Base-by-base conservation (phyloP, 2,797 vertebrate species). In the Tenualosa thibaudeaui region DNA sequence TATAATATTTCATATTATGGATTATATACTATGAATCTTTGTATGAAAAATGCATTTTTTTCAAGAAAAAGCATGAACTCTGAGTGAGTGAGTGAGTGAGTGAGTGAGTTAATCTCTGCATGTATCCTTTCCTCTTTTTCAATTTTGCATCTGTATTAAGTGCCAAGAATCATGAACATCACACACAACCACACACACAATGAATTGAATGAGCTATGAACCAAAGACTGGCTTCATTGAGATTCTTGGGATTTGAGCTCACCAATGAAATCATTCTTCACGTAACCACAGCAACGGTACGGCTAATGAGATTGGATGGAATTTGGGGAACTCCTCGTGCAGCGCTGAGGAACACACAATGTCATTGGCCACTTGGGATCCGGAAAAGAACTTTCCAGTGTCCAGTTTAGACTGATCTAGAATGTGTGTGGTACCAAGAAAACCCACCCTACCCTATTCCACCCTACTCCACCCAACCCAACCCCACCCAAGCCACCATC, bases 171-270 rank as follows among this genome's bases (percentile, higher is more conserved):
- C 37, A 17, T 19, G 62, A 37, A 75, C 68, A 75, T 40, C 65
- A 40, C 65, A 37, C 60, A n/a, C 54, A 13, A 7, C 3, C 58
- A 81, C 82, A 3, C 81, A 85, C 82, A 86, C 84, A 78, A 81
- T 68, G 82, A 83, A 85, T 26, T 75, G 68, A 40, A 86, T 82
- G 89, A 90, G 92, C 94, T 94, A 89, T 31, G 62, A 94, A 93
- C 95, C 94, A 96, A 95, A 96, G 92, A 93, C 43, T 53, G 84
- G 82, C 82, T 24, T 84, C 31, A 85, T 53, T 60, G 82, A 40
- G 68, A 75, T 40, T 15, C 31, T 75, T 83, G 83, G 37, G 81
- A 84, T 75, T 75, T 37, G 26, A 71, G 65, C 68, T 75, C 31
- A 75, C 31, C 82, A 88, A 86, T 85, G 84, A 86, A 87, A 87